Evolutionary conservation across 2,113 vertebrate species (phyloP), one percentile per base, ranked within the genome.

Genomic region (Neofelis nebulosa): DNA sequence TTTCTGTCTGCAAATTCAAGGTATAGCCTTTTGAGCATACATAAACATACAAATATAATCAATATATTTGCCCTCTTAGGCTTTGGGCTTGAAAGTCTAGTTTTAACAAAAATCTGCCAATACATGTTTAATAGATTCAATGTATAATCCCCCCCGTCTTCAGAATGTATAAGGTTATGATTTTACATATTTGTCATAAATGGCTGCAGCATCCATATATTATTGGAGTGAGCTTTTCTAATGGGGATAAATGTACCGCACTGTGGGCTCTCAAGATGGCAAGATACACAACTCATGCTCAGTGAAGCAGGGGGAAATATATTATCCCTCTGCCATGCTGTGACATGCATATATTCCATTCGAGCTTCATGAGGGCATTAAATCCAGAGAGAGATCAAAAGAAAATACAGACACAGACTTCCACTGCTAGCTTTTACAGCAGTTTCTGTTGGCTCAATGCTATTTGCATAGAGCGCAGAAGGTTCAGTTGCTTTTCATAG

Each of bases 231-330:
- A 95, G 94, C 80, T 97, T 97, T 96, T 96, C 97, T 97, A 97
- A 97, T 97, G 96, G 96, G 98, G 96, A 94, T 98, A 98, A 96
- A 97, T 95, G 97, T 91, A 66, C 89, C 0, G 1, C 94, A 68
- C 71, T 29, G 90, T 97, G 95, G 94, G 97, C 92, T 96, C 81
- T 98, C 83, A 96, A 97, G 97, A 97, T 96, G 97, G 87, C 90
- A 97, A 96, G 97, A 92, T 92, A 80, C 97, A 98, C 97, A 96
- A 55, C 97, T 98, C 97, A 94, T 45, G 95, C n/a, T 94, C 74
- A 97, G 94, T 0, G 94, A 93, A 97, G 94, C 97, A 88, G 92
- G 92, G 86, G 86, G 80, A 95, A 94, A 96, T 96, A 63, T 73
- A 98, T 98, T 92, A 95, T 71, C 69, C 74, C 76, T 81, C 63